These are phyloP conservation scores for Meriones psammophilus DNA, from an alignment of 2,797 vertebrate genomes.

Conservation along the genomic window DNA sequence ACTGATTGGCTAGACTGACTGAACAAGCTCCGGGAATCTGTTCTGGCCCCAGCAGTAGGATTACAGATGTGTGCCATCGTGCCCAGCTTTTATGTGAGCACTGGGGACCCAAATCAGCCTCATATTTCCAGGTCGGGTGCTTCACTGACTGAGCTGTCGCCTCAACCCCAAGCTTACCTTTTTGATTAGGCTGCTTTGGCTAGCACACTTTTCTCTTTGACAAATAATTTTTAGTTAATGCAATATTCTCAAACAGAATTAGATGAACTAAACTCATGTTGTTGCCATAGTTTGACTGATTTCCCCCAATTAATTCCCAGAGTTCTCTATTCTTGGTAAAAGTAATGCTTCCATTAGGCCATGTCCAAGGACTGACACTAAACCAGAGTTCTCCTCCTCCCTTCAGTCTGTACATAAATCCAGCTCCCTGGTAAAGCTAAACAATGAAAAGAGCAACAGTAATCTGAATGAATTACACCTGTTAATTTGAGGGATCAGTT, in stretches of 20 bases:
- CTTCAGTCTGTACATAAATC: slow-evolving; percentile 5
- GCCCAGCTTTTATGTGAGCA: neutral
- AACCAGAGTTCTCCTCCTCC: slow-evolving; percentile 30
- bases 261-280: slow-evolving; percentile 31
- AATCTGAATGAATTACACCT: slow-evolving; percentile 58
- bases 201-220: neutral
- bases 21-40: neutral
- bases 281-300: slow-evolving; percentile 39
- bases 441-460: slow-evolving; percentile 61
- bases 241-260: slow-evolving; percentile 58
- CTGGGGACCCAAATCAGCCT: neutral
- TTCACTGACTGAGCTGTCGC: neutral
- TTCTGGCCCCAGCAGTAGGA: neutral
- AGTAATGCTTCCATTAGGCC: neutral
- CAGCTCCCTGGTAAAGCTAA: slow-evolving; percentile 42
- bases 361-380: neutral
- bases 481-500: slow-evolving; percentile 60
- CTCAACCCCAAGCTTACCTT: slow-evolving; percentile 25
- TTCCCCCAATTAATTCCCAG: slow-evolving; percentile 54
- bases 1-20: neutral
- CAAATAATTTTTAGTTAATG: slow-evolving; percentile 46
- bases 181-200: slow-evolving; percentile 39
- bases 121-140: too few relatives aligned
- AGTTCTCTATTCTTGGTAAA: slow-evolving; percentile 5
- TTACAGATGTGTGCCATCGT: too few relatives aligned